Conservation (phyloP, 2,888 invertebrate genomes). For the Spilosoma lubricipeda region DNA sequence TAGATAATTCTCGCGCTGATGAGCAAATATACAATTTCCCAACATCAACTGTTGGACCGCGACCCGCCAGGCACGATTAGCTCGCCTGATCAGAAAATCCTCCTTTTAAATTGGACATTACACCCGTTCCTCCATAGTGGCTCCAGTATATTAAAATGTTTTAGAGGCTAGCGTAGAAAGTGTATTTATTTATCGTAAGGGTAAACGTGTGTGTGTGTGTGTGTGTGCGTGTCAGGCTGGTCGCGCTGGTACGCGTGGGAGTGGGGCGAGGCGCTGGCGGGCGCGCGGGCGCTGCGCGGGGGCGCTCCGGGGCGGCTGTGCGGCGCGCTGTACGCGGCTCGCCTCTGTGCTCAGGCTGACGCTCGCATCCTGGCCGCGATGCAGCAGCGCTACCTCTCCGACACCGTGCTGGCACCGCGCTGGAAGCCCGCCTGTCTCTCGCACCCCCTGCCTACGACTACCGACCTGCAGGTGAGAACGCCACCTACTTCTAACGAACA, state of each 20-base stretch:
- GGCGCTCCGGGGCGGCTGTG: slow-evolving; percentile 44
- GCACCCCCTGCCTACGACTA: slow-evolving; percentile 52
- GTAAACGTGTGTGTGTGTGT: neutral
- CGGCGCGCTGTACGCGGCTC: slow-evolving; percentile 71
- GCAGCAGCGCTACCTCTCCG: slow-evolving; percentile 59
- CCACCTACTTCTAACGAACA: too few relatives aligned
- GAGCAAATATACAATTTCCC: too few relatives aligned
- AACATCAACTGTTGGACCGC: too few relatives aligned
- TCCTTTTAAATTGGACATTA: too few relatives aligned
- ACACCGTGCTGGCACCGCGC: slow-evolving; percentile 63
- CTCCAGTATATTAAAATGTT: too few relatives aligned
- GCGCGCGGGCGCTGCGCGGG: slow-evolving; percentile 53
- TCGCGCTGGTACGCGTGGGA: slow-evolving; percentile 80
- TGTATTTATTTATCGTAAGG: neutral
- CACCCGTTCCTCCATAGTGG: too few relatives aligned
- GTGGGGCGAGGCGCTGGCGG: slow-evolving; percentile 75
- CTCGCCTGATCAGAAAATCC: too few relatives aligned
- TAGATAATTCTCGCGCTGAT: too few relatives aligned
- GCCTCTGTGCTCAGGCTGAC: slow-evolving; percentile 64
- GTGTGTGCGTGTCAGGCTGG: slow-evolving; percentile 70
- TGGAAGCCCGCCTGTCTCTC: slow-evolving; percentile 51
- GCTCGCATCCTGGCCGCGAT: slow-evolving; percentile 68
- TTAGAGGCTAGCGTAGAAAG: neutral
- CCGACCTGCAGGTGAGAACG: slow-evolving; percentile 55
- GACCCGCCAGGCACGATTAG: too few relatives aligned